Evolutionary conservation across 2,113 vertebrate species (phyloP).

Genomic region (Muntiacus reevesi): DNA sequence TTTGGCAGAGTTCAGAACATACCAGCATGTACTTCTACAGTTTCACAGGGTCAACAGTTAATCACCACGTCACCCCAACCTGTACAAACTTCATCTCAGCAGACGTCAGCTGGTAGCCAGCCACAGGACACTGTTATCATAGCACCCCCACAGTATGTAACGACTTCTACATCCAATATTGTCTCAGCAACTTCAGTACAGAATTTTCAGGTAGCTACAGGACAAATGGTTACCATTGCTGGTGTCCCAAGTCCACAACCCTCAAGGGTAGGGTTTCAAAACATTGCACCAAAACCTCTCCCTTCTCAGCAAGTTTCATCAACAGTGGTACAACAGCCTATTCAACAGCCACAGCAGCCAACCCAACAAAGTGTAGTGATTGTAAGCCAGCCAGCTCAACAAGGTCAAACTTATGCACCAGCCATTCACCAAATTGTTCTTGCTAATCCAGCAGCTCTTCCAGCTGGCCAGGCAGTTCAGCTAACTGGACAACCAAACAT

Average conservation of each 20-base stretch:
- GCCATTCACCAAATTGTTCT: constrained; percentile 99
- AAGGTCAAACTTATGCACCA: constrained; percentile 91
- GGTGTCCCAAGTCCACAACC: constrained; percentile 88
- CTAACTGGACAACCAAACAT: constrained; percentile 89
- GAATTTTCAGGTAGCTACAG: constrained; percentile 89
- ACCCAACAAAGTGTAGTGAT: constrained; percentile 94
- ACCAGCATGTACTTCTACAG: constrained; percentile 88
- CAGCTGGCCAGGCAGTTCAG: constrained; percentile 90
- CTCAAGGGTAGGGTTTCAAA: constrained; percentile 95
- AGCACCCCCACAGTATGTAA: constrained; percentile 86
- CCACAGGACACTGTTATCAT: constrained; percentile 90
- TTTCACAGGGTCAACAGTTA: constrained; percentile 88
- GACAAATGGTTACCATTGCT: constrained; percentile 89
- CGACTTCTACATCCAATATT: constrained; percentile 84
- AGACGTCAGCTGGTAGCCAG: constrained; percentile 82
- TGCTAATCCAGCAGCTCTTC: constrained; percentile 91
- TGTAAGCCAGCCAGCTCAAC: constrained; percentile 91
- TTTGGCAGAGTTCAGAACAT: constrained; percentile 93
- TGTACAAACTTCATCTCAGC: constrained; percentile 84
- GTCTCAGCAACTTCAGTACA: constrained; percentile 88
- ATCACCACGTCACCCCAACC: constrained; percentile 83
- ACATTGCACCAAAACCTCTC: constrained; percentile 95
- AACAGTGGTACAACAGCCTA: constrained; percentile 81
- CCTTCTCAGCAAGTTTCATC: constrained; percentile 87
- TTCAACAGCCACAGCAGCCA: constrained; percentile 83